A percentile compares a stretch with the other conserved stretches of the same genome.
These are phyloP conservation scores for Apteryx mantelli DNA, from an alignment of 2,113 vertebrate species.

Conservation along the genomic window DNA sequence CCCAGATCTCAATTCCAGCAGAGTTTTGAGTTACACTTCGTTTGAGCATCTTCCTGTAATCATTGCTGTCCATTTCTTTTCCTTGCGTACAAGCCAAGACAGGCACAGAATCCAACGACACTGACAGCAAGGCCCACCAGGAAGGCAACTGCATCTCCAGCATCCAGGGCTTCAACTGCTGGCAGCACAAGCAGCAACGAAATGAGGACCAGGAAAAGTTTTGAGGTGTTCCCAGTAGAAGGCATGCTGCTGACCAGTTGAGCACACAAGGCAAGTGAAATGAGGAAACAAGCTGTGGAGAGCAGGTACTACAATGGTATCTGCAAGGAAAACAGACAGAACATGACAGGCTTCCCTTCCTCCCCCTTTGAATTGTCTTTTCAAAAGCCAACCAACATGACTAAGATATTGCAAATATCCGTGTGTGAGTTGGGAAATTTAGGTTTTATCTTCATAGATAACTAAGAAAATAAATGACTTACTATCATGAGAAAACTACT, in stretches of 20 bases:
- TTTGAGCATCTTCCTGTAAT: conserved; percentile 25
- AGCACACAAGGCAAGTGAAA: not conserved
- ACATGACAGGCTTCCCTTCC: not conserved
- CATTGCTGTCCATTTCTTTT: conserved; percentile 84
- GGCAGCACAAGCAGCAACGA: conserved; percentile 77
- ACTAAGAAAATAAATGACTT: not conserved
- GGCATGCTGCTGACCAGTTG: conserved; percentile 78
- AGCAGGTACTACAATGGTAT: not conserved
- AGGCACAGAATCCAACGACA: conserved; percentile 86
- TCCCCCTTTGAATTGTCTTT: not conserved
- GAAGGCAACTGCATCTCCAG: conserved; percentile 87
- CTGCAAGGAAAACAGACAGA: conserved; percentile 37
- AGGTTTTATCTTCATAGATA: not conserved
- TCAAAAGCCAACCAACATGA: not conserved
- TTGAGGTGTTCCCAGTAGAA: conserved; percentile 20
- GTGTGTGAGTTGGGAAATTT: not conserved
- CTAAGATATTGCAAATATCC: not conserved
- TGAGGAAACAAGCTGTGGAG: not conserved
- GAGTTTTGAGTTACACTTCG: not conserved
- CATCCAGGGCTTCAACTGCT: conserved; percentile 85
- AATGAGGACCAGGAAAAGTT: conserved; percentile 51
- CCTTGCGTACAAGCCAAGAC: conserved; percentile 90
- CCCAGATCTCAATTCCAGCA: not conserved
- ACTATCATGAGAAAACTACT: not conserved
- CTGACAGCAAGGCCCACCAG: conserved; percentile 83